Conservation (phyloP, 2,797 vertebrate species). For the Ctenochaetus hawaiiensis region DNA sequence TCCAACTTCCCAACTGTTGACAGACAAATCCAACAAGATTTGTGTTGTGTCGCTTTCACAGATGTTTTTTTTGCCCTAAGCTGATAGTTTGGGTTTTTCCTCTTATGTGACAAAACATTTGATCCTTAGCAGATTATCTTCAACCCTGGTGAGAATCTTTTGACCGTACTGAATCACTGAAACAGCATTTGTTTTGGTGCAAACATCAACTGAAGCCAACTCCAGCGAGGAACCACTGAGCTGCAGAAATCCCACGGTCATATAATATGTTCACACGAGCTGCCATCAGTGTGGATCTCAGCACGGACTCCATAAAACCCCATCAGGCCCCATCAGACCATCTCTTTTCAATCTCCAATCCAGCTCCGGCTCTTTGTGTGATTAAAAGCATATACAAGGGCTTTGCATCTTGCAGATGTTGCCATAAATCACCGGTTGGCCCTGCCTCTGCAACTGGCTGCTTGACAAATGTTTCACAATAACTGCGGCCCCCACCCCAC, state of each 20-base stretch:
- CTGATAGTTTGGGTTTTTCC: conserved; percentile 18
- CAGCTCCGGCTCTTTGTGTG: conserved; percentile 65
- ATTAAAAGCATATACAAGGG: conserved; percentile 82
- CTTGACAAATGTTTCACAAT: conserved; percentile 89
- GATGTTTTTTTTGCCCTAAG: conserved; percentile 28
- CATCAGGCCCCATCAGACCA: conserved; percentile 54
- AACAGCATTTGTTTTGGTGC: conserved; percentile 6
- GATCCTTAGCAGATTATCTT: conserved; percentile 37
- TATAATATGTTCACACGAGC: conserved; percentile 65
- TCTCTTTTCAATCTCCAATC: conserved; percentile 68
- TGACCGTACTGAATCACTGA: conserved; percentile 26
- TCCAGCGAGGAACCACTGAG: conserved; percentile 39
- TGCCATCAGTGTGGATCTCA: conserved; percentile 67
- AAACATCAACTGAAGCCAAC: conserved; percentile 26
- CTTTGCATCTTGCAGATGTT: conserved; percentile 86
- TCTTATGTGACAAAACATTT: conserved; percentile 35
- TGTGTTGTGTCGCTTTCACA: conserved; percentile 26
- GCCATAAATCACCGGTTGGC: conserved; percentile 87
- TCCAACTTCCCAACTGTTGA: conserved; percentile 34
- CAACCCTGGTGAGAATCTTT: conserved; percentile 34
- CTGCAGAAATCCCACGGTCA: conserved; percentile 67
- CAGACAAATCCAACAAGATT: conserved; percentile 48
- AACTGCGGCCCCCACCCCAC: conserved; percentile 79
- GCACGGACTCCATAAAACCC: conserved; percentile 64
- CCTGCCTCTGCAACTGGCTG: conserved; percentile 88